Percentiles rank a stretch among this genome's conserved stretches.
These are phyloP conservation scores for Elephas maximus DNA, from an alignment of 2,113 vertebrate species.

Conservation along the genomic window DNA sequence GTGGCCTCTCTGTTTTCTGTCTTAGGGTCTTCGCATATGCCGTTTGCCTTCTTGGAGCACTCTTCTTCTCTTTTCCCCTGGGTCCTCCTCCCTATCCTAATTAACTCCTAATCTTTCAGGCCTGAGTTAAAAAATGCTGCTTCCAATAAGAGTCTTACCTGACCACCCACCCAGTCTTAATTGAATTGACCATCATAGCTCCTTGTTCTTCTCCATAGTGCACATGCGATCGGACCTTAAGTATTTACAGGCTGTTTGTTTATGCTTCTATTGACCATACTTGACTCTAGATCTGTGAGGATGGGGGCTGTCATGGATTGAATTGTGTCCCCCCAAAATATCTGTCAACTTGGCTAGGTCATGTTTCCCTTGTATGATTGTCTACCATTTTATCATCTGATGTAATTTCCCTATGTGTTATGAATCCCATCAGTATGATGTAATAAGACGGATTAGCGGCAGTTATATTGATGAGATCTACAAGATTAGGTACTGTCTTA, in stretches of 20 bases:
- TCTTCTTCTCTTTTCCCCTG: neutral
- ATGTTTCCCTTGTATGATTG: no score
- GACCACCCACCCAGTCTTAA: neutral
- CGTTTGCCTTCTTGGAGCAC: rapidly evolving
- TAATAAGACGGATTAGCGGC: no score
- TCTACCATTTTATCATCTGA: no score
- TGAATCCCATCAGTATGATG: no score
- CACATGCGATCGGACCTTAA: neutral
- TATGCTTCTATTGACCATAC: neutral
- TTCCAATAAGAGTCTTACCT: neutral
- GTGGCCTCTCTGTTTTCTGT: neutral
- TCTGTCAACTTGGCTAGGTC: no score
- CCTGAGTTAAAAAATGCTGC: neutral
- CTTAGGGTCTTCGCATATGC: neutral
- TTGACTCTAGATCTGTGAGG: neutral
- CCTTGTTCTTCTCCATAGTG: neutral
- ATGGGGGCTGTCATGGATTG: no score
- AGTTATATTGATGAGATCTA: no score
- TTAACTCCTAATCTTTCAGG: neutral
- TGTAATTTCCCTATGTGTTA: no score
- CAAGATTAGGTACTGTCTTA: no score
- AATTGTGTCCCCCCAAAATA: no score
- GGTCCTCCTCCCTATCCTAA: neutral
- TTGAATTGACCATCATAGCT: neutral
- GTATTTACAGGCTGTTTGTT: neutral